Conservation (phyloP, 1,140 invertebrate genomes). For the Tenebrio molitor region DNA sequence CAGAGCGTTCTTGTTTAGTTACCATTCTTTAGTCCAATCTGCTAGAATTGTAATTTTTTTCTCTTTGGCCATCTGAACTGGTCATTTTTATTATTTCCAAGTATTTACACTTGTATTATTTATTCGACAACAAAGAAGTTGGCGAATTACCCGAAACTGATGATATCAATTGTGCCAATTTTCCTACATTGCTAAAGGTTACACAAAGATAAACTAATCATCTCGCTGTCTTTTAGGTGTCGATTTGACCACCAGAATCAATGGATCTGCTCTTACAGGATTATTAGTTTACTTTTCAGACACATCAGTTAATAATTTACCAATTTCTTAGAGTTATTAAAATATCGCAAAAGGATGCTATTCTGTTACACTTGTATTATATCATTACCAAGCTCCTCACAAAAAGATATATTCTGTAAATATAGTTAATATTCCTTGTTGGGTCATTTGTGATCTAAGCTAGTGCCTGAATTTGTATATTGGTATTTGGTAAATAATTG, state of each 20-base stretch:
- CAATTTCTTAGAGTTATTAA: constrained; percentile 16
- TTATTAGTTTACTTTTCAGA: not conserved
- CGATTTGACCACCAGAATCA: too few species aligned
- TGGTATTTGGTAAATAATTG: constrained; percentile 36
- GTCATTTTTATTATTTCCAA: constrained; percentile 11
- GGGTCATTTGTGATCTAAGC: constrained; percentile 46
- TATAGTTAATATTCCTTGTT: constrained; percentile 42
- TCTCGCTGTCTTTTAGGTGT: too few species aligned
- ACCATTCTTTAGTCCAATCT: constrained; percentile 31
- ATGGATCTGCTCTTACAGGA: not conserved
- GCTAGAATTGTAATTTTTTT: not conserved
- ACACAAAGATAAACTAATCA: not conserved
- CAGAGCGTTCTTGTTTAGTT: constrained; percentile 29
- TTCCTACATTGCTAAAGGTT: not conserved
- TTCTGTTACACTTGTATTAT: constrained; percentile 7
- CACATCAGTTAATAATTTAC: constrained; percentile 4
- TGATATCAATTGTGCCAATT: constrained; percentile 18
- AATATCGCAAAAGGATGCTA: not conserved
- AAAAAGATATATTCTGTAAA: constrained; percentile 8
- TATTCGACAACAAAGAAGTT: constrained; percentile 7
- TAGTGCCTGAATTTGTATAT: constrained; percentile 47
- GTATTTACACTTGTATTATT: constrained; percentile 30
- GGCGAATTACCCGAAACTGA: constrained; percentile 2
- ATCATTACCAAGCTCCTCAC: not conserved
- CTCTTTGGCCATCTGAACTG: not conserved